phyloP scores from a whole-genome alignment of 2,113 vertebrate species.

The Apodemus sylvaticus region DNA sequence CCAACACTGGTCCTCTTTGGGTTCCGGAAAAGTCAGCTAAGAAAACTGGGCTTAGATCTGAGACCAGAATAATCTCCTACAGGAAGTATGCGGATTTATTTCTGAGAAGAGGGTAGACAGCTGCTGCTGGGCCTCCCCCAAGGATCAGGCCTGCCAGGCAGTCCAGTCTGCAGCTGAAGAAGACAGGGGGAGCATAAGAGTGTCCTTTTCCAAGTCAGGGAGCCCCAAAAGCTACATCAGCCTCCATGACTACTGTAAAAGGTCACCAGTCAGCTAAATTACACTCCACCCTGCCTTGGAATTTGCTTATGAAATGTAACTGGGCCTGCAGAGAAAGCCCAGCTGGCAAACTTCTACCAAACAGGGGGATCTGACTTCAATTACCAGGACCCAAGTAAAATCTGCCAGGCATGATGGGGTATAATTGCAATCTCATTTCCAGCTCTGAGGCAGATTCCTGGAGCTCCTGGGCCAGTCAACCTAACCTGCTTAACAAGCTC shows the following conservation, averaged over 20 bases:
- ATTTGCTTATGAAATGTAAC: background rate
- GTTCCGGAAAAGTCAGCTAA: background rate
- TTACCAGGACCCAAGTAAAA: background rate
- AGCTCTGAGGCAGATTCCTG: background rate
- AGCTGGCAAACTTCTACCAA: background rate
- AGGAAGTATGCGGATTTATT: background rate
- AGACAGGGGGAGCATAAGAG: background rate
- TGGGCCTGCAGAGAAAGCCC: background rate
- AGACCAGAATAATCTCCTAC: background rate
- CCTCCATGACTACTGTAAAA: background rate
- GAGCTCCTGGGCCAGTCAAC: no score
- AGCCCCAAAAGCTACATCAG: background rate
- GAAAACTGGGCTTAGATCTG: background rate
- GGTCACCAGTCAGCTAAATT: background rate
- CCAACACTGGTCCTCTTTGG: background rate
- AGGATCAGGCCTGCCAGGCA: background rate
- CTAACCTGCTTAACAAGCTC: background rate
- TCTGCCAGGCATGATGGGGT: background rate
- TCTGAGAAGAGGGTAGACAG: background rate
- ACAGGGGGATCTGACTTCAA: background rate
- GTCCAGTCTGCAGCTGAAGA: no score
- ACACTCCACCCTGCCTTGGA: background rate
- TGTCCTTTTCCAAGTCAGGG: background rate
- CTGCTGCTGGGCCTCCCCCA: background rate
- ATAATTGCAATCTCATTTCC: background rate